Evolutionary conservation across 2,113 vertebrate genomes (phyloP).

Genomic region (Poecile atricapillus): DNA sequence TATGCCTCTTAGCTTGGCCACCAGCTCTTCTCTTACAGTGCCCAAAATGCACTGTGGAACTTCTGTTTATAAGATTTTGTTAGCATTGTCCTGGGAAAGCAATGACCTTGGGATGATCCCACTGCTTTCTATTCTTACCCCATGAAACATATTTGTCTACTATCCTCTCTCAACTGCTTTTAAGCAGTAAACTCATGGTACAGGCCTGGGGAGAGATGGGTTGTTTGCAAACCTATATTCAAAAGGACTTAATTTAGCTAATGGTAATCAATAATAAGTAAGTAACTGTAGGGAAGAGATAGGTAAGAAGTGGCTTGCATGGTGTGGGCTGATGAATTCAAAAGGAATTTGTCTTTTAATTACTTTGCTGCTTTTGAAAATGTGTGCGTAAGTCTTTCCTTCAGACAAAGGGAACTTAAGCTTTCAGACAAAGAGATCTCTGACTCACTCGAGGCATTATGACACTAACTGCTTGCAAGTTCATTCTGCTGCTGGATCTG

Average conservation of each 20-base stretch:
- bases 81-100: background rate
- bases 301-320: background rate
- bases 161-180: background rate
- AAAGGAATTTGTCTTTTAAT: background rate
- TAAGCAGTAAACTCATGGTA: background rate
- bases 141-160: background rate
- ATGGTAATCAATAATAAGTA: background rate
- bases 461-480: slow-evolving; percentile 17
- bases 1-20: background rate
- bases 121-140: background rate
- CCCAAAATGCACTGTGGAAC: background rate
- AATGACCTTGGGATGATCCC: background rate
- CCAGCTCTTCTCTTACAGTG: background rate
- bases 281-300: background rate
- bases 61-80: background rate
- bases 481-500: slow-evolving; percentile 17
- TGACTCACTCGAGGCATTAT: background rate
- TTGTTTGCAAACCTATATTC: background rate
- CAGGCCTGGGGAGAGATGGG: background rate
- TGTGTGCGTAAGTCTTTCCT: background rate
- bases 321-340: background rate
- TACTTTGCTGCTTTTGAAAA: slow-evolving; percentile 7
- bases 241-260: background rate
- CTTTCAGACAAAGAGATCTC: slow-evolving; percentile 17
- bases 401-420: slow-evolving; percentile 5